These are phyloP conservation scores for Oryzias dopingdopingensis DNA, from an alignment of 2,797 vertebrate genomes.

Conservation along the genomic window DNA sequence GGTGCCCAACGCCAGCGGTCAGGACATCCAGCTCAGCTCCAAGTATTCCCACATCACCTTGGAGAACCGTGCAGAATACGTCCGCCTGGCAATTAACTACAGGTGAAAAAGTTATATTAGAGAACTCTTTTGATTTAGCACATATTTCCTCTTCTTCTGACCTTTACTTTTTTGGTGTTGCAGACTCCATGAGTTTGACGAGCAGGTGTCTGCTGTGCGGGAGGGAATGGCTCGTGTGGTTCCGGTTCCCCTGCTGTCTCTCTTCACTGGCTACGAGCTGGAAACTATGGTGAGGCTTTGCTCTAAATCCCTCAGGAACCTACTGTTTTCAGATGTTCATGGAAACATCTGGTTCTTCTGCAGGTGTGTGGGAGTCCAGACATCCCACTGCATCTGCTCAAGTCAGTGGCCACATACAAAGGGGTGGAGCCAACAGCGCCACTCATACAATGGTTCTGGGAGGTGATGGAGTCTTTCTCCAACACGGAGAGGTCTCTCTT, in stretches of 20 bases:
- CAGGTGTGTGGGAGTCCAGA: conserved; percentile 98
- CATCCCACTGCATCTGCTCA: conserved; percentile 95
- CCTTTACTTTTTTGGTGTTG: conserved; percentile 1
- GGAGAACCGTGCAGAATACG: conserved; percentile 93
- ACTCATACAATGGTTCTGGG: conserved; percentile 99
- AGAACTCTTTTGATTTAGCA: neutral
- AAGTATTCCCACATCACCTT: conserved; percentile 94
- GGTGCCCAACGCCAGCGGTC: conserved; percentile 94
- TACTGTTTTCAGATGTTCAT: neutral
- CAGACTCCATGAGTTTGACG: conserved; percentile 97
- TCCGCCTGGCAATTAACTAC: conserved; percentile 95
- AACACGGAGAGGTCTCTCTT: conserved; percentile 98
- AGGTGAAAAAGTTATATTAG: conserved; percentile 72
- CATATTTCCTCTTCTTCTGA: neutral
- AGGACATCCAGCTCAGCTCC: conserved; percentile 96
- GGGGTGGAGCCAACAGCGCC: conserved; percentile 91
- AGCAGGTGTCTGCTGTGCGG: conserved; percentile 94
- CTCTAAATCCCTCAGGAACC: fast-evolving
- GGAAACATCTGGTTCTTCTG: no score
- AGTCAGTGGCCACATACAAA: conserved; percentile 98
- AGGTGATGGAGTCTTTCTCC: conserved; percentile 98
- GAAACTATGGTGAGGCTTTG: conserved; percentile 89
- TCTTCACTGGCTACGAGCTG: conserved; percentile 96
- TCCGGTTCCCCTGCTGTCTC: conserved; percentile 93
- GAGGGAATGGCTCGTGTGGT: conserved; percentile 98